Percentiles rank a stretch among this genome's conserved stretches.
Evolutionary conservation across 2,888 invertebrate genomes (phyloP).

Genomic region (Agrotis puta): DNA sequence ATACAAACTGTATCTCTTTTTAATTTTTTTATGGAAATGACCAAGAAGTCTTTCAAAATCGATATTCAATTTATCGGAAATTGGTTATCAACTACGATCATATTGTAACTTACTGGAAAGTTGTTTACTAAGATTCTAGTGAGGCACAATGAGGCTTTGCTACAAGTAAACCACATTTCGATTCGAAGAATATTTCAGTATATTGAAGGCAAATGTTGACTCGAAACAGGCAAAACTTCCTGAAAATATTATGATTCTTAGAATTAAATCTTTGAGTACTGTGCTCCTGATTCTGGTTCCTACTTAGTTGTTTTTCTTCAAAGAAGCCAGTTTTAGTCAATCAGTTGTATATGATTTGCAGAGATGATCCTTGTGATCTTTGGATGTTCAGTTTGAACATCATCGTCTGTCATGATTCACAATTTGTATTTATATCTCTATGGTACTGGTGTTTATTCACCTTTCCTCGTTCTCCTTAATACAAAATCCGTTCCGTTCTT

Average conservation of each 20-base stretch:
- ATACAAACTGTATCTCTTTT: slow-evolving; percentile 63
- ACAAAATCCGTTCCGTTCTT: no score
- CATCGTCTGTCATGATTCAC: no score
- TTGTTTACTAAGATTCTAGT: slow-evolving; percentile 34
- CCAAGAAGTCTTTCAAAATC: slow-evolving; percentile 58
- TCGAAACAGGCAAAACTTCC: no score
- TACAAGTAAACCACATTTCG: slow-evolving; percentile 20
- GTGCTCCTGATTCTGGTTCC: neutral
- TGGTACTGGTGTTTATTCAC: no score
- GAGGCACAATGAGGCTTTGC: neutral
- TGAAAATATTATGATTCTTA: no score
- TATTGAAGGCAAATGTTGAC: neutral
- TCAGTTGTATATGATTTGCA: no score
- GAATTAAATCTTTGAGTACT: no score
- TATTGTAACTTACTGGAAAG: slow-evolving; percentile 22
- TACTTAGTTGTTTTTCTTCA: neutral
- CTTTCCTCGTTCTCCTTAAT: no score
- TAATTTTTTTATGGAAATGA: slow-evolving; percentile 64
- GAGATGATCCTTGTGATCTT: no score
- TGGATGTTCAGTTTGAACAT: no score
- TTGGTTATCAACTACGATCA: slow-evolving; percentile 24
- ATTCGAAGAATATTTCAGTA: neutral
- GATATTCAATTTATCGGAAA: slow-evolving; percentile 59
- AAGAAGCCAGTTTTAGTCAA: no score
- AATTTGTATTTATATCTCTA: no score